Conservation (phyloP, 2,888 invertebrate species). For the Apantesis nais region DNA sequence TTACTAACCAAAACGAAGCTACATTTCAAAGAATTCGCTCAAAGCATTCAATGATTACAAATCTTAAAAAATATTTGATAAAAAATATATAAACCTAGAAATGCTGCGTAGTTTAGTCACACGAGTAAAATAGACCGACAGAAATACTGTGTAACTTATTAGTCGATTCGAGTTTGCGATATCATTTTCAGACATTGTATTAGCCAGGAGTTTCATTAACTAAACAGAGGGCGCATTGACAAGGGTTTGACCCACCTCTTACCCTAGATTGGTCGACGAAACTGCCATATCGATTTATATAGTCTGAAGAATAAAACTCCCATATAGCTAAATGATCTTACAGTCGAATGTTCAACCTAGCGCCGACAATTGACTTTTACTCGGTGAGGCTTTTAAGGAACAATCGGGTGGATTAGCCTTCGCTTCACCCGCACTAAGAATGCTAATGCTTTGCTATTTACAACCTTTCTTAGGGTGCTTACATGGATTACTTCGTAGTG, state of each 20-base stretch:
- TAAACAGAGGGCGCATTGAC: neutral
- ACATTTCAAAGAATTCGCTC: neutral
- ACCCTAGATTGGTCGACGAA: neutral
- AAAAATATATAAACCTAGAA: neutral
- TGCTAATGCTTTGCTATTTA: conserved; percentile 61
- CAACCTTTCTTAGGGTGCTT: conserved; percentile 40
- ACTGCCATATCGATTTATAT: conserved; percentile 2
- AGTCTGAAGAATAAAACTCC: conserved; percentile 12
- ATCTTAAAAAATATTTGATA: too few relatives aligned
- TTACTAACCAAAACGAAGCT: neutral
- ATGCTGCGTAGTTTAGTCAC: neutral
- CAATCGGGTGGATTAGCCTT: conserved; percentile 62
- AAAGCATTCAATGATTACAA: too few relatives aligned
- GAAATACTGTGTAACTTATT: neutral
- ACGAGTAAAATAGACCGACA: neutral
- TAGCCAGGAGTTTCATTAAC: conserved; percentile 1
- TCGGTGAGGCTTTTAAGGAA: conserved; percentile 62
- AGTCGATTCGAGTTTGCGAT: neutral
- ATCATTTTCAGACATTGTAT: neutral
- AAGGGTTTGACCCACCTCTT: neutral
- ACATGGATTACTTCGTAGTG: conserved; percentile 38
- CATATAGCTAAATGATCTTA: conserved; percentile 36
- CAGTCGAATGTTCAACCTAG: conserved; percentile 34
- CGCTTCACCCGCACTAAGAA: conserved; percentile 48
- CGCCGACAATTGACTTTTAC: conserved; percentile 59